A percentile compares a stretch with the other conserved stretches of the same genome.
Conservation (phyloP, 2,888 invertebrate genomes). For the Sesia bembeciformis region DNA sequence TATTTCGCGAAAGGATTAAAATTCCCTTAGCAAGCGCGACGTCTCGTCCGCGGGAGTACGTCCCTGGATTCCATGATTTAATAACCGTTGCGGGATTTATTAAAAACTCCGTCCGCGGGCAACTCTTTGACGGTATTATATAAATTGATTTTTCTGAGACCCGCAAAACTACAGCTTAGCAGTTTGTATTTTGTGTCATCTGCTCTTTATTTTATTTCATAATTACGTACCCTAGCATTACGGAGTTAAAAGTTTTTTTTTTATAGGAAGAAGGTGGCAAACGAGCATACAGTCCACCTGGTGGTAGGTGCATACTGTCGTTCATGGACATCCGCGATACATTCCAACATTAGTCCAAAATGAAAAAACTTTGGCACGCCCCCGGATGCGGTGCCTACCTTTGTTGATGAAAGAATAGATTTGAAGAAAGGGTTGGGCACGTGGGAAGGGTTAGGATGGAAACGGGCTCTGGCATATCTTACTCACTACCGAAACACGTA, state of each 20-base stretch:
- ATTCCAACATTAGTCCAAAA: not conserved
- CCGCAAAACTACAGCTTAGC: not conserved
- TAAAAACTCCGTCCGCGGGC: constrained; percentile 13
- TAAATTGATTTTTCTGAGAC: constrained; percentile 1
- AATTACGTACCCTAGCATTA: no score
- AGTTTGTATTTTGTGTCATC: not conserved
- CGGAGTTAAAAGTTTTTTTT: no score
- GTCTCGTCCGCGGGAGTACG: not conserved
- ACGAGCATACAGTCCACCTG: no score
- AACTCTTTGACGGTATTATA: constrained; percentile 5
- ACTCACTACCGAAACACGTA: no score
- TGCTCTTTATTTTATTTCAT: not conserved
- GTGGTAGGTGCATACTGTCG: not conserved
- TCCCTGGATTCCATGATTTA: constrained; percentile 27
- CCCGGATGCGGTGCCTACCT: no score
- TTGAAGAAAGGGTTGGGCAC: no score
- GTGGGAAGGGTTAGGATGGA: no score
- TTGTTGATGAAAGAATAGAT: no score
- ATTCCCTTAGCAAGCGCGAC: not conserved
- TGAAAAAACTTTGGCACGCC: no score
- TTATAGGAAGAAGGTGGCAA: no score
- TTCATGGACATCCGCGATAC: no score
- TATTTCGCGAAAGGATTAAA: constrained; percentile 1
- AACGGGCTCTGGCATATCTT: no score
- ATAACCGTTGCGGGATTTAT: constrained; percentile 28